Base-by-base conservation (phyloP, 2,888 invertebrate genomes). In the Luperina testacea region DNA sequence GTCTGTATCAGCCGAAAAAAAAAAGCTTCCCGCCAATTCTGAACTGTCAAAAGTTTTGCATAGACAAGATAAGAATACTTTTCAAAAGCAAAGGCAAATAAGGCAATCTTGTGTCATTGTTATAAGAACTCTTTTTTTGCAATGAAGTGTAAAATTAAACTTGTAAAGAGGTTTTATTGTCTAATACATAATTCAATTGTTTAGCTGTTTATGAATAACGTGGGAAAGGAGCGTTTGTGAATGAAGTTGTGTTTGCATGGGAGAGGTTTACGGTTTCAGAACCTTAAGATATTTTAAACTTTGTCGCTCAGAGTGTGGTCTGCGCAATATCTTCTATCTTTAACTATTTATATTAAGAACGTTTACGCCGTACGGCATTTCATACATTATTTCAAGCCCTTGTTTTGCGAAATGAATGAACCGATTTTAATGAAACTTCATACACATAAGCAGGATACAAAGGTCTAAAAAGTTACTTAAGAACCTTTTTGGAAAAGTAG, bases 151-250 rank as follows among this genome's bases (percentile, higher is more conserved):
- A 77, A 73, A 76, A 74, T 74, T 74, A 59, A 71, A 70, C 64
- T 77, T 84, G 76, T 77, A 77, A 80, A 70, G 82, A 83, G 76
- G 61, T 81, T 89, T 88, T 82, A 87, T 77, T 84, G 81, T 87
- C 80, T 87, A 80, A 82, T 81, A 71, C 75, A 85, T 89, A 80
- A 87, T 87, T 80, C 85, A 89, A 78, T 85, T 85, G 80, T 85
- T 81, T 75, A 32, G 78, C 68, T 75, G 71, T 83, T 72, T 78
- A 57, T 64, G 85, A 80, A 84, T 79, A 78, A 70, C 88, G 88
- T 88, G 88, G 78, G 89, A 88, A 88, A 67, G 64, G 24, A 48
- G 67, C 53, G 38, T 70, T 87, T 74, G 57, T 87, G 80, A 87
- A 88, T 87, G 87, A 88, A 82, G 6, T n/a, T 51, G 45, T 79